Percentiles rank a stretch among this genome's conserved stretches.
phyloP scores from a whole-genome alignment of 2,113 vertebrate species.

The Gambusia affinis region DNA sequence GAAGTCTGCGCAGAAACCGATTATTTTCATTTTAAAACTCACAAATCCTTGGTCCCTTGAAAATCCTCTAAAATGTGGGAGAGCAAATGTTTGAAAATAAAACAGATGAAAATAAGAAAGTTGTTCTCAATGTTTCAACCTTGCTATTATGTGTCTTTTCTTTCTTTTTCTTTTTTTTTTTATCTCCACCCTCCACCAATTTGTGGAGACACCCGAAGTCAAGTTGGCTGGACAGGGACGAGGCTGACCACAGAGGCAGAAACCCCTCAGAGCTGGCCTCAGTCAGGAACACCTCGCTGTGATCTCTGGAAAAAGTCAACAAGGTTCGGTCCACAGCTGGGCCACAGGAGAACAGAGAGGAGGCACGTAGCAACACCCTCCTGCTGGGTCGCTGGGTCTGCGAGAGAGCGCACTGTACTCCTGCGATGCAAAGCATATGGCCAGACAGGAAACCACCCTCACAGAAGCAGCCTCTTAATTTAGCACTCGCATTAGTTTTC shows the following conservation, averaged over 20 bases:
- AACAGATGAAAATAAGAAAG: neutral
- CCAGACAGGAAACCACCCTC: conserved; percentile 9
- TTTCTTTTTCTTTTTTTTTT: neutral
- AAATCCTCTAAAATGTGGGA: neutral
- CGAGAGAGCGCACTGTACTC: conserved; percentile 33
- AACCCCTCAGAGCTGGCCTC: conserved; percentile 45
- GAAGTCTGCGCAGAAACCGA: conserved; percentile 27
- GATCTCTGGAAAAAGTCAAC: conserved; percentile 82
- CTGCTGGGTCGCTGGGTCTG: conserved; percentile 66
- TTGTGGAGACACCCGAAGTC: conserved; percentile 19
- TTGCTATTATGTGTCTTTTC: conserved; percentile 17
- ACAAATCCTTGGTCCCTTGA: conserved; percentile 4
- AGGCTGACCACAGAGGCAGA: conserved; percentile 51
- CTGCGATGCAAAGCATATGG: conserved; percentile 14
- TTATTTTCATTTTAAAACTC: neutral
- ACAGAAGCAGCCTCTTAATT: conserved; percentile 26
- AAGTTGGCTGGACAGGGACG: conserved; percentile 32
- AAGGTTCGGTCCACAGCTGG: conserved; percentile 79
- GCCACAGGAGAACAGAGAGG: conserved; percentile 67
- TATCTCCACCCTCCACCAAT: neutral
- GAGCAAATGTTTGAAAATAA: conserved; percentile 1
- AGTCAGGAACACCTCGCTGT: conserved; percentile 72
- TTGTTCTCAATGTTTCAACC: conserved; percentile 13
- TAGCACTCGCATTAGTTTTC: conserved; percentile 12
- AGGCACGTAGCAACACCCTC: conserved; percentile 75